These are phyloP conservation scores for Harpalus rubripes DNA, from an alignment of 2,888 invertebrate genomes.

Conservation along the genomic window DNA sequence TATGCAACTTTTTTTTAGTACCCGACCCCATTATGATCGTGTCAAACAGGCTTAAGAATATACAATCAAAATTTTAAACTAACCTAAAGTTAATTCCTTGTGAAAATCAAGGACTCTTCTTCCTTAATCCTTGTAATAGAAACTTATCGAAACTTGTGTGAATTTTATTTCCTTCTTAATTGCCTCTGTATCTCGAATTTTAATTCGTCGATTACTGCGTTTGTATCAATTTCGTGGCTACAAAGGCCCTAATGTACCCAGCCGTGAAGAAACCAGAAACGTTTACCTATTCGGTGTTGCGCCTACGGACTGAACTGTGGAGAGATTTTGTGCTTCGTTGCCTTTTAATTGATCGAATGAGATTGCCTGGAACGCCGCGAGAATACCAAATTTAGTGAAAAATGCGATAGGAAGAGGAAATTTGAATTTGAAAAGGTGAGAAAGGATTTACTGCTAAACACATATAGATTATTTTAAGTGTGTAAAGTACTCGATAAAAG, in stretches of 20 bases:
- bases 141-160: conserved; percentile 11
- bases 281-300: neutral
- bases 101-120: neutral
- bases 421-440: neutral
- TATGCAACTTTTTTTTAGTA: too few species aligned
- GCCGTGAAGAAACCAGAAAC: neutral
- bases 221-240: too few species aligned
- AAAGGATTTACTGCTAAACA: neutral
- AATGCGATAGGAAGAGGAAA: neutral
- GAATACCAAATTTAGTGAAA: neutral
- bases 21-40: too few species aligned
- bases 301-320: neutral
- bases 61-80: too few species aligned
- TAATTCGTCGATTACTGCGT: neutral
- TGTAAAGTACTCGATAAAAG: neutral
- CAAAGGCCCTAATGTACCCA: neutral
- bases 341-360: neutral
- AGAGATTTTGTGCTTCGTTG: neutral
- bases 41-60: too few species aligned
- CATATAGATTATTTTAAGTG: neutral
- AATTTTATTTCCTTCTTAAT: neutral
- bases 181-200: neutral
- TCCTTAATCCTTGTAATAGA: conserved; percentile 4
- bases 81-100: neutral
- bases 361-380: neutral